phyloP scores from a whole-genome alignment of 2,113 vertebrate species.

The western clawed frog (Xenopus tropicalis) region DNA sequence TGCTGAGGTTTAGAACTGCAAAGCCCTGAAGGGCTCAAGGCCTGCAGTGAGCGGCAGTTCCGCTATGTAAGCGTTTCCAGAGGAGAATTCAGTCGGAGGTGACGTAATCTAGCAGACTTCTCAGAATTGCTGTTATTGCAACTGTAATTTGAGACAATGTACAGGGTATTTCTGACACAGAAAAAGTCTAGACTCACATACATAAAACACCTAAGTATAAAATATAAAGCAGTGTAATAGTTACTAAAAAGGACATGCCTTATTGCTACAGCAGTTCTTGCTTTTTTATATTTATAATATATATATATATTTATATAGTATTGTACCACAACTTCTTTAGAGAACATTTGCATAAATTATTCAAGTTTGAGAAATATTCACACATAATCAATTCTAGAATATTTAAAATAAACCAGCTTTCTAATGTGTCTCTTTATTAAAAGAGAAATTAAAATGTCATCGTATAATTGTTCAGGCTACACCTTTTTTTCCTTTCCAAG shows the following conservation, averaged over 20 bases:
- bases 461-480: slow-evolving; percentile 77
- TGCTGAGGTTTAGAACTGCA: neutral
- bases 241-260: slow-evolving; percentile 69
- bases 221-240: slow-evolving; percentile 67
- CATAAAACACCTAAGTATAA: slow-evolving; percentile 61
- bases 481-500: slow-evolving; percentile 64
- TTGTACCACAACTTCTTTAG: slow-evolving; percentile 59
- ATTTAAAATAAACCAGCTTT: slow-evolving; percentile 81
- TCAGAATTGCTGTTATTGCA: slow-evolving; percentile 62
- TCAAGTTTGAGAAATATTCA: slow-evolving; percentile 67
- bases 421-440: slow-evolving; percentile 87
- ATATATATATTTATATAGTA: slow-evolving; percentile 51
- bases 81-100: slow-evolving; percentile 45
- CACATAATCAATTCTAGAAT: slow-evolving; percentile 69
- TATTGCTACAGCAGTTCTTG: slow-evolving; percentile 62
- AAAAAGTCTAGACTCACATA: slow-evolving; percentile 60
- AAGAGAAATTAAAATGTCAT: slow-evolving; percentile 83
- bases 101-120: slow-evolving; percentile 57
- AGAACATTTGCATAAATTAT: slow-evolving; percentile 67
- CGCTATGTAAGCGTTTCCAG: slow-evolving; percentile 40
- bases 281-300: slow-evolving; percentile 48
- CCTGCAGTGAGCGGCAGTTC: neutral
- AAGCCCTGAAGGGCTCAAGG: neutral
- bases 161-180: slow-evolving; percentile 62
- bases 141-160: slow-evolving; percentile 62